phyloP scores from a whole-genome alignment of 1,140 invertebrate genomes.

The Macrobrachium rosenbergii region DNA sequence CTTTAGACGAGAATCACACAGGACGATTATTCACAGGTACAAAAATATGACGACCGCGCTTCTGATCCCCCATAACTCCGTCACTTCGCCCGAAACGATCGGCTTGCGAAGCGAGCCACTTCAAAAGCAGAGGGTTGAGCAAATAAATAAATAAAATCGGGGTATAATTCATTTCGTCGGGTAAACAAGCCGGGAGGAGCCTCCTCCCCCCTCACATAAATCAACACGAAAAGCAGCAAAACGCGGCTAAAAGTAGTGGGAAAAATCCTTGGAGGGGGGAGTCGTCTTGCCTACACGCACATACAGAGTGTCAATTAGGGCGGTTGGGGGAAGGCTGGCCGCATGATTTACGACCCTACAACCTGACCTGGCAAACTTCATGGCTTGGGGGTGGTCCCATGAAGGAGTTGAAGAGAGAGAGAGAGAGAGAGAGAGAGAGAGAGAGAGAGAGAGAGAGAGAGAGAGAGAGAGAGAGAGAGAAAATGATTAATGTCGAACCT shows the following conservation, averaged over 20 bases:
- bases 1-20: not conserved
- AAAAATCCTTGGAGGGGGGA: not conserved
- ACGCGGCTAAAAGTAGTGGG: not conserved
- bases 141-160: too few relatives aligned
- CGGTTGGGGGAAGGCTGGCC: slow-evolving; percentile 3
- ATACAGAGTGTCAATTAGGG: slow-evolving; percentile 46
- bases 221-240: slow-evolving; percentile 8
- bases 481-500: slow-evolving; percentile 29
- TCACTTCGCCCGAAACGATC: too few relatives aligned
- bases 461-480: slow-evolving; percentile 31
- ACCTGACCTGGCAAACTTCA: slow-evolving; percentile 40
- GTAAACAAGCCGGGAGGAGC: not conserved
- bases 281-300: slow-evolving; percentile 4
- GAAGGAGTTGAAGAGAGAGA: slow-evolving; percentile 10
- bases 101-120: too few relatives aligned
- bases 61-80: not conserved
- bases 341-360: slow-evolving; percentile 39
- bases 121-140: too few relatives aligned
- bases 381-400: slow-evolving; percentile 6
- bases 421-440: slow-evolving; percentile 16
- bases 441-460: slow-evolving; percentile 22
- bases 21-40: not conserved
- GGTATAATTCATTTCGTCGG: too few relatives aligned
- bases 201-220: not conserved
- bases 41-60: not conserved